phyloP scores from a whole-genome alignment of 2,113 vertebrate genomes.

The Phalacrocorax carbo region DNA sequence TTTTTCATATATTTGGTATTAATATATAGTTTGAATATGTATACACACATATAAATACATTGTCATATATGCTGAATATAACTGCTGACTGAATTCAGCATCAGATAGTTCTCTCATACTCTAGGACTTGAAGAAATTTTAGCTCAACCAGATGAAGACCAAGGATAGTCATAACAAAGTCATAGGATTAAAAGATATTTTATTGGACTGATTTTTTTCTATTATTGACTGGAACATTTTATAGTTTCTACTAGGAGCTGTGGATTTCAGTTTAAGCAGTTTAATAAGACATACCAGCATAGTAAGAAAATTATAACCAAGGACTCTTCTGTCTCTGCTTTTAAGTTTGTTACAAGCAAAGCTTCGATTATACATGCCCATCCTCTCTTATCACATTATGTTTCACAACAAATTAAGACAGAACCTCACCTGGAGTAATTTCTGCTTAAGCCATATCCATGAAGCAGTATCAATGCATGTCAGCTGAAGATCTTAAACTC shows the following conservation, averaged over 20 bases:
- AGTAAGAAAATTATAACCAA: not conserved
- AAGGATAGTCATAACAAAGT: not conserved
- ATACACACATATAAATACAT: not conserved
- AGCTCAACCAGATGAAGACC: not conserved
- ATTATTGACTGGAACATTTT: not conserved
- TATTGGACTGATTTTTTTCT: not conserved
- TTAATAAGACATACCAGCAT: not conserved
- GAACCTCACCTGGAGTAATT: not conserved
- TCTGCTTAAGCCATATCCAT: not conserved
- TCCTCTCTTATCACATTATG: not conserved
- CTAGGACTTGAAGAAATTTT: not conserved
- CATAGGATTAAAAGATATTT: not conserved
- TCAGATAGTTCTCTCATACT: not conserved
- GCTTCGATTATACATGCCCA: not conserved
- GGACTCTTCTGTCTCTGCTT: not conserved
- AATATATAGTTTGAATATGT: not conserved
- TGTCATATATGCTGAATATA: not conserved
- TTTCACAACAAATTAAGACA: not conserved
- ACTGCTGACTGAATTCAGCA: not conserved
- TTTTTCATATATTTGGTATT: not conserved
- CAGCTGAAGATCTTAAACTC: not conserved
- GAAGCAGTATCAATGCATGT: not conserved
- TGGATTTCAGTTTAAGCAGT: not conserved
- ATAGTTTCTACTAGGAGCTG: not conserved
- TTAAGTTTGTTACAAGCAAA: not conserved